These are phyloP conservation scores for Rhabdophis nuchalis DNA, from an alignment of 2,797 vertebrate species.

Conservation along the genomic window DNA sequence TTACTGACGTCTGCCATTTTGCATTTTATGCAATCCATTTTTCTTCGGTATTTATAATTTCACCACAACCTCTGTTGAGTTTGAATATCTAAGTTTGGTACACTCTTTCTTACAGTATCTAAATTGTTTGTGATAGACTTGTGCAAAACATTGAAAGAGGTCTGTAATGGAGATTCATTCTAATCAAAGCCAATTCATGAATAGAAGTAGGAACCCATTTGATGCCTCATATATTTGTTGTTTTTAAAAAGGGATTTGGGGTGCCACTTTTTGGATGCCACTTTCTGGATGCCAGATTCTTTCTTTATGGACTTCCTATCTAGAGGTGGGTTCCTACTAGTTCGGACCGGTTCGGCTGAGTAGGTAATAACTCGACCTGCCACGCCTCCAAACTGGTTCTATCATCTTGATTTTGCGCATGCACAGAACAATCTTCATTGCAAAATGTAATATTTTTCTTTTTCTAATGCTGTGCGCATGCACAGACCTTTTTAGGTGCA, in stretches of 20 bases:
- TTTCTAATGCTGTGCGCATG: too few relatives aligned
- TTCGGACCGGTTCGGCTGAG: too few relatives aligned
- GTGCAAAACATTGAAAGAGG: background rate
- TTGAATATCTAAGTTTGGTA: constrained; percentile 39
- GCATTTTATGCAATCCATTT: constrained; percentile 55
- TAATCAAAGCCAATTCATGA: background rate
- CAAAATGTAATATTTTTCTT: too few relatives aligned
- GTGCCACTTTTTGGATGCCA: background rate
- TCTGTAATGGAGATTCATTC: background rate
- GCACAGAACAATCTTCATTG: too few relatives aligned
- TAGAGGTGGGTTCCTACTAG: too few relatives aligned
- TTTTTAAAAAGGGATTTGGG: background rate
- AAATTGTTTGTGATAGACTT: background rate
- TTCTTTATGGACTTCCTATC: background rate
- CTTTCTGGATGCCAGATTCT: background rate
- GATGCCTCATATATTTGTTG: background rate
- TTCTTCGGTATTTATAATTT: constrained; percentile 52
- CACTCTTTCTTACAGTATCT: background rate
- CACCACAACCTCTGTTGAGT: constrained; percentile 44
- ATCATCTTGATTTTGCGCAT: too few relatives aligned
- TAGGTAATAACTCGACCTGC: too few relatives aligned
- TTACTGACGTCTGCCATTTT: constrained; percentile 52
- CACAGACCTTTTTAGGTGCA: too few relatives aligned
- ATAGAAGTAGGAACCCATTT: background rate
- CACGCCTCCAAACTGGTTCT: too few relatives aligned